Base-by-base conservation (phyloP, 2,888 invertebrate genomes). In the Polymixis flavicincta region DNA sequence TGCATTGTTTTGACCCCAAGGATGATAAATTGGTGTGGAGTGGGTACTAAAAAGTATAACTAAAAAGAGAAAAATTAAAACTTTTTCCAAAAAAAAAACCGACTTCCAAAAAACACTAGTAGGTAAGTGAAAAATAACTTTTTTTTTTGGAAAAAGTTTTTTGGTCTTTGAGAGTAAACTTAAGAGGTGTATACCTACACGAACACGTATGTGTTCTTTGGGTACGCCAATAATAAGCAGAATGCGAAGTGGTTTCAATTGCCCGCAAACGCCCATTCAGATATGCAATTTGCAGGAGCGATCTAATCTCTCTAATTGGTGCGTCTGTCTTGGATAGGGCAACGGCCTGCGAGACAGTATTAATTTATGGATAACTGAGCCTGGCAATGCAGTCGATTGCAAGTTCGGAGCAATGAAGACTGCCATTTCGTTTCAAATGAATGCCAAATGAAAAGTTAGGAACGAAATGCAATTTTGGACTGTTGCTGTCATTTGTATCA, bases 301-400 rank as follows among this genome's bases (percentile, higher is more conserved):
- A 67, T 67, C 32, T 76, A 52, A 66, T 78, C 60, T 69, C 37
- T 63, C 50, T 81, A 81, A 81, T 77, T 81, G 63, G 50, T 63
- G n/a, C 48, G 55, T 74, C 74, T 76, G 17, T 74, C 52, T 77
- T 32, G 48, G 37, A 61, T 54, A 64, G 76, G 45, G 52, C 81
- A 63, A 63, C 57, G 76, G 74, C 81, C 81, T 52, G 22, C 32
- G 8, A 59, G 25, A 57, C 50, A 22, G 68, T 80, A 81, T 81
- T 81, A 81, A 77, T 77, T 81, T 55, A 63, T 45, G 63, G 74
- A 25, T n/a, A 80, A 8, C 42, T 45, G 19, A 45, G 22, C 32
- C 32, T n/a, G 28, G 54, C 55, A 74, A 42, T 22, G 32, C 13
- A 32, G 48, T 19, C 28, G 14, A 50, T 42, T 11, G 42, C 11